Percentiles rank a stretch among this genome's conserved stretches.
Evolutionary conservation across 2,113 vertebrate genomes (phyloP).

Genomic region (Platichthys stellatus): DNA sequence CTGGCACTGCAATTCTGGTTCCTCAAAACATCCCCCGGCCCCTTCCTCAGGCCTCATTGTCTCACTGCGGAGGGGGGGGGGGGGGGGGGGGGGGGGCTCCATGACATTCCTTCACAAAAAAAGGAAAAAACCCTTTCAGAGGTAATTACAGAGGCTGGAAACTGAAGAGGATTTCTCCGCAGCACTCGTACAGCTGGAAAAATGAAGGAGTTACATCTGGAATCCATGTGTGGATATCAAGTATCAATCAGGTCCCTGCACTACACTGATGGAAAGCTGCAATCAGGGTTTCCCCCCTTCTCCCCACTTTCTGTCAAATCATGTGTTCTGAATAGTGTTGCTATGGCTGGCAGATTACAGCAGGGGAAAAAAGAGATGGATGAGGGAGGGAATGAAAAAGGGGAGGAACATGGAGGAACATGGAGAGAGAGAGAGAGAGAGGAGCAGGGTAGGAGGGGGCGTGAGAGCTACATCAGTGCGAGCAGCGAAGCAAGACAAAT

Average conservation of each 20-base stretch:
- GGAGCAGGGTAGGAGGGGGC: slow-evolving; percentile 21
- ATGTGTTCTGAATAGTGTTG: slow-evolving; percentile 77
- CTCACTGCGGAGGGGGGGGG: slow-evolving; percentile 27
- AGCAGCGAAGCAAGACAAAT: slow-evolving; percentile 78
- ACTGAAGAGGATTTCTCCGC: slow-evolving; percentile 9
- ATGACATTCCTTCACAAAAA: slow-evolving; percentile 58
- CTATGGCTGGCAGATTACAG: slow-evolving; percentile 75
- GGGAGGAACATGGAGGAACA: slow-evolving; percentile 2
- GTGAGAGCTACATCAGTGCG: slow-evolving; percentile 56
- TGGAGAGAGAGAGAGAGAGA: slow-evolving; percentile 13
- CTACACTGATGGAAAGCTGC: slow-evolving; percentile 24
- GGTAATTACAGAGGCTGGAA: slow-evolving; percentile 31
- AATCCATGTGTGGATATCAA: slow-evolving; percentile 33
- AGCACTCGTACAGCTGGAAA: neutral
- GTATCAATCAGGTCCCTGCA: slow-evolving; percentile 17
- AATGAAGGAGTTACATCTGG: neutral
- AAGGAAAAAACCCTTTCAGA: neutral
- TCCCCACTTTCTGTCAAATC: slow-evolving; percentile 85
- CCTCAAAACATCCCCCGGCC: slow-evolving; percentile 22
- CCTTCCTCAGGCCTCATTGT: slow-evolving; percentile 37
- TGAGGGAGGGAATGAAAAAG: slow-evolving; percentile 34
- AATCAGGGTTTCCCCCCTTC: slow-evolving; percentile 73
- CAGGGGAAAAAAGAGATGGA: slow-evolving; percentile 24
- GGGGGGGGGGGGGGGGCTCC: slow-evolving; percentile 36
- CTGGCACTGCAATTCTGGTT: slow-evolving; percentile 22